Evolutionary conservation across 2,888 invertebrate genomes (phyloP).

Genomic region (Megastigmus dorsalis): DNA sequence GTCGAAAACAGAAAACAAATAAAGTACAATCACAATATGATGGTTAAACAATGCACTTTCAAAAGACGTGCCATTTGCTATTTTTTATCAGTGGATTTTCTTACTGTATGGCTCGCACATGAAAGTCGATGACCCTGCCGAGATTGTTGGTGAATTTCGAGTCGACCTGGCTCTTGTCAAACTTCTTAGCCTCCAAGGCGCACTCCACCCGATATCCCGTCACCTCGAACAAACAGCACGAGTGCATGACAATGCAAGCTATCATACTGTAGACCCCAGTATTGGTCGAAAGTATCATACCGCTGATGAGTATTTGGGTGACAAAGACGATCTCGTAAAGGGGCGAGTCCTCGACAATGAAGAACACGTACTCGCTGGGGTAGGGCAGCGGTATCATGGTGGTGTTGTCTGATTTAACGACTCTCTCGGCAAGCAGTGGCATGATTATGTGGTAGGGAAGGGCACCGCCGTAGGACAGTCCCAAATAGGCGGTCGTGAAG

Average conservation of each 20-base stretch:
- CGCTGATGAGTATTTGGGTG: slow-evolving; percentile 63
- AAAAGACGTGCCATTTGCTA: too few species aligned
- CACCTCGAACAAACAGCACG: slow-evolving; percentile 63
- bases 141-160: slow-evolving; percentile 26
- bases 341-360: slow-evolving; percentile 60
- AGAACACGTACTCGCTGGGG: slow-evolving; percentile 64
- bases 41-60: too few species aligned
- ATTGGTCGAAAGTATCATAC: slow-evolving; percentile 63
- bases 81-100: not conserved
- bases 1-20: too few species aligned
- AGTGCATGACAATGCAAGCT: slow-evolving; percentile 63
- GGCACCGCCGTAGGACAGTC: slow-evolving; percentile 67
- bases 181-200: not conserved
- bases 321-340: slow-evolving; percentile 63
- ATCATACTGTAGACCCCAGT: slow-evolving; percentile 65
- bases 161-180: not conserved
- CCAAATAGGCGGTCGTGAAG: slow-evolving; percentile 65
- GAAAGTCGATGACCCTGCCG: slow-evolving; percentile 51
- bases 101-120: slow-evolving; percentile 58
- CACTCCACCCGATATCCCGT: slow-evolving; percentile 57
- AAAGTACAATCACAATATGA: too few species aligned
- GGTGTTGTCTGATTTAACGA: slow-evolving; percentile 60
- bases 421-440: slow-evolving; percentile 61
- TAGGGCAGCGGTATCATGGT: slow-evolving; percentile 64
- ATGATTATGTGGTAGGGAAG: slow-evolving; percentile 69